These are phyloP conservation scores for Resseliella maxima DNA, from an alignment of 2,888 invertebrate genomes.

Conservation along the genomic window DNA sequence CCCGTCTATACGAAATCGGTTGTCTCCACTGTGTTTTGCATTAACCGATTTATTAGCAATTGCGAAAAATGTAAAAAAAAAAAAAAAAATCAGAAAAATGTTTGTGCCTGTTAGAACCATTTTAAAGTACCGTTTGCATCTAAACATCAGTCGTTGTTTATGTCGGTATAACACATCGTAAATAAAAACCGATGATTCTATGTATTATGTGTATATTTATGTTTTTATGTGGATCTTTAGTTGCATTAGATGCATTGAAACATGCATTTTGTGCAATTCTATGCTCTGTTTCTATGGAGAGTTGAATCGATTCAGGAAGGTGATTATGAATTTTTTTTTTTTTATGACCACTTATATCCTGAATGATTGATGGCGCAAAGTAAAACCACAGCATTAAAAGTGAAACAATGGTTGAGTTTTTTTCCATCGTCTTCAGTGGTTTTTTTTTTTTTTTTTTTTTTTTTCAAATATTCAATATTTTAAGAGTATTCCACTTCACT, in stretches of 20 bases:
- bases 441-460: too few species aligned
- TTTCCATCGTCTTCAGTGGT: too few species aligned
- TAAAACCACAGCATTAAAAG: background rate
- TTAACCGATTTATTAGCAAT: background rate
- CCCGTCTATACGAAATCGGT: background rate
- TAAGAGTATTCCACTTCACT: background rate
- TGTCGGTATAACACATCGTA: background rate
- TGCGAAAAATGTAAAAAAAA: background rate
- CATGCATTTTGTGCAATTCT: background rate
- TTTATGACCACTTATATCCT: background rate
- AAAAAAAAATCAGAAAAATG: background rate
- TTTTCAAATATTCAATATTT: background rate
- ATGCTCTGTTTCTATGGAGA: background rate
- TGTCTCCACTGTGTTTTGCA: constrained; percentile 3
- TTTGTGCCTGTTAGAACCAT: background rate
- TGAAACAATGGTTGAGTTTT: background rate
- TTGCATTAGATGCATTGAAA: background rate
- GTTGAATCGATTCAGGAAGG: background rate
- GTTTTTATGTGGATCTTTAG: background rate
- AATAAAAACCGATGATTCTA: background rate
- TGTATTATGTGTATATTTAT: background rate
- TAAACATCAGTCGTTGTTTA: background rate
- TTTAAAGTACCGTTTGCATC: background rate
- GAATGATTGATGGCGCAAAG: background rate
- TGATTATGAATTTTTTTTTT: background rate